phyloP scores from a whole-genome alignment of 2,888 invertebrate genomes.

The Cerastis leucographa region DNA sequence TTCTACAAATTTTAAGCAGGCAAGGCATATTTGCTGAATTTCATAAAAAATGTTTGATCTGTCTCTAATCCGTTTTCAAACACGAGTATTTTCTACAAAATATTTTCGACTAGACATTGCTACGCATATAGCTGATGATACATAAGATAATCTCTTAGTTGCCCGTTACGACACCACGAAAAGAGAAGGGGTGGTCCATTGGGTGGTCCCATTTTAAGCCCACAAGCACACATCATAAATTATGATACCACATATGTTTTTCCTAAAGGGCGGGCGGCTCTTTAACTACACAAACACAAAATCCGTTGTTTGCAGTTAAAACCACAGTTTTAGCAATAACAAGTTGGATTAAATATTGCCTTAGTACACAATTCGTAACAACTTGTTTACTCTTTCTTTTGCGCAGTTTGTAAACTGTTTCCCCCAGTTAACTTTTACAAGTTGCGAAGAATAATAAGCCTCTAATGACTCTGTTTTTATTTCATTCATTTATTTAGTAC shows the following conservation, averaged over 20 bases:
- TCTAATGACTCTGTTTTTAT: constrained; percentile 51
- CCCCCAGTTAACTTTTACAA: constrained; percentile 50
- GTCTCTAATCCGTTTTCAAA: not conserved
- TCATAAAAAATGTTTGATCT: not conserved
- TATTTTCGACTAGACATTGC: not conserved
- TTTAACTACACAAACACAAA: constrained; percentile 42
- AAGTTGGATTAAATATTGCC: constrained; percentile 61
- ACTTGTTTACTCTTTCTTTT: constrained; percentile 61
- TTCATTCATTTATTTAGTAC: constrained; percentile 28
- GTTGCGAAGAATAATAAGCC: constrained; percentile 44
- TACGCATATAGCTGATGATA: constrained; percentile 1
- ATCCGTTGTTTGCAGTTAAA: constrained; percentile 41
- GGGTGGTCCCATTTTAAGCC: constrained; percentile 31
- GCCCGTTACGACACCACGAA: constrained; percentile 6
- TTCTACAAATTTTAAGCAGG: not conserved
- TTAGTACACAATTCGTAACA: constrained; percentile 56
- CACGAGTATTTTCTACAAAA: not conserved
- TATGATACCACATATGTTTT: constrained; percentile 32
- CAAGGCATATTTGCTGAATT: too few species aligned
- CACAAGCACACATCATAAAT: constrained; percentile 44
- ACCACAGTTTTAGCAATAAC: constrained; percentile 50
- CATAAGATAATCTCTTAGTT: constrained; percentile 42
- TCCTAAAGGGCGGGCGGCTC: constrained; percentile 23
- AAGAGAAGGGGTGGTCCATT: constrained; percentile 30
- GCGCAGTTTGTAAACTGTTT: constrained; percentile 57